Conservation (phyloP, 2,888 invertebrate genomes). For the Oscheius sp. region DNA sequence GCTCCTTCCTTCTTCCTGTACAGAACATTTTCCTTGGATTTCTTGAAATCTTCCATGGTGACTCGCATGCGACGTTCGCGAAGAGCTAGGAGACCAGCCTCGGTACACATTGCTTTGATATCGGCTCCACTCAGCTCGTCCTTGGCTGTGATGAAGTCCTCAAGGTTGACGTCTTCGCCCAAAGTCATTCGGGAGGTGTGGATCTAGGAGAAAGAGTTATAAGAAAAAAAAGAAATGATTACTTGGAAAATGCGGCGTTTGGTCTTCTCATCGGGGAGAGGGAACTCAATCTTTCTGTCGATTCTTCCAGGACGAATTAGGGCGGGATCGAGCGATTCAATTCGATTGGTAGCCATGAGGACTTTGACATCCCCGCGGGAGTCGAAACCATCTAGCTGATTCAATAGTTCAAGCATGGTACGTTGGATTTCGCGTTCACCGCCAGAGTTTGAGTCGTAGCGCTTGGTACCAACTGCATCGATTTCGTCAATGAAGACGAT, state of each 20-base stretch:
- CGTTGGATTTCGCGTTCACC: conserved; percentile 99
- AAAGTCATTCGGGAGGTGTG: conserved; percentile 99
- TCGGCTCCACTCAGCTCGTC: conserved; percentile 92
- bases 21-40: conserved; percentile 97
- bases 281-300: conserved; percentile 98
- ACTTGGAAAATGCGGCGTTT: conserved; percentile 78
- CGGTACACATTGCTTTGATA: conserved; percentile 93
- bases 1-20: conserved; percentile 99
- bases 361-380: conserved; percentile 95
- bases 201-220: too few relatives aligned
- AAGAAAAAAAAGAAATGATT: neutral
- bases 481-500: conserved; percentile 99
- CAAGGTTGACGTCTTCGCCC: conserved; percentile 92
- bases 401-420: conserved; percentile 97
- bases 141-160: conserved; percentile 97
- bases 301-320: conserved; percentile 97
- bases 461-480: conserved; percentile 94
- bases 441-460: conserved; percentile 97
- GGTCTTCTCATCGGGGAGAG: conserved; percentile 97
- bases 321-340: conserved; percentile 97
- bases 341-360: conserved; percentile 96
- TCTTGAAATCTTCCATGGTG: conserved; percentile 98
- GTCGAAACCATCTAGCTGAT: conserved; percentile 97
- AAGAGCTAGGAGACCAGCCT: conserved; percentile 96
- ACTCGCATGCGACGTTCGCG: conserved; percentile 99